Percentiles rank a stretch among this genome's conserved stretches.
Conservation (phyloP, 2,888 invertebrate genomes). For the Muschampia plurimacula region DNA sequence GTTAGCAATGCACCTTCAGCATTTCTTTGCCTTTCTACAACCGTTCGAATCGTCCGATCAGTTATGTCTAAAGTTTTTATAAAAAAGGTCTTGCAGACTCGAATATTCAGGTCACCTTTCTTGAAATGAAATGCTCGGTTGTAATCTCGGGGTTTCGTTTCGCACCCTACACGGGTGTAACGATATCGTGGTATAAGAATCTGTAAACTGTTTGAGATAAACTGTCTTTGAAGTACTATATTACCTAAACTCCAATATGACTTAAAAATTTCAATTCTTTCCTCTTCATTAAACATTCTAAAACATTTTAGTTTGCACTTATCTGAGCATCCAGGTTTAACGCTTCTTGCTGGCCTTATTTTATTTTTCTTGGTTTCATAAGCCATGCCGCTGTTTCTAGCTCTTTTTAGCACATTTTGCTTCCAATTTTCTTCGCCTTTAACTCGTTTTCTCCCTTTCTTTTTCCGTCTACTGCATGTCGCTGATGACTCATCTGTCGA, state of each 20-base stretch:
- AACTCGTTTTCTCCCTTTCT: not conserved
- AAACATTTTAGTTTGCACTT: not conserved
- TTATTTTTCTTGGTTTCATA: not conserved
- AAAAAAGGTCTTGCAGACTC: slow-evolving; percentile 5
- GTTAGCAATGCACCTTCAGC: not conserved
- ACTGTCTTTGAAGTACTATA: not conserved
- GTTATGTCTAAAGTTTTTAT: slow-evolving; percentile 1
- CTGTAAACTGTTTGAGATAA: not conserved
- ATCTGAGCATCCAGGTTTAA: slow-evolving; percentile 4
- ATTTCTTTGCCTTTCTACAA: not conserved
- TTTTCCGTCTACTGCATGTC: not conserved
- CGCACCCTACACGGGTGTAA: not conserved
- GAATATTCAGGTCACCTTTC: not conserved
- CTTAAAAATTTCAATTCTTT: slow-evolving; percentile 1
- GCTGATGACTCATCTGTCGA: not conserved
- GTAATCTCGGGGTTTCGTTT: not conserved
- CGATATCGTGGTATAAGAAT: not conserved
- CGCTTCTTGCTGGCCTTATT: not conserved
- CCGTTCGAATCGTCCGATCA: not conserved
- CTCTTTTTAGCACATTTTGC: not conserved
- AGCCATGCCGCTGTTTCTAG: not conserved
- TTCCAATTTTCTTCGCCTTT: slow-evolving; percentile 2
- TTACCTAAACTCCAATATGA: slow-evolving; percentile 1
- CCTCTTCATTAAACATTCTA: not conserved
- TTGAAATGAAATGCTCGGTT: not conserved